Percentiles rank a stretch among this genome's conserved stretches.
phyloP scores from a whole-genome alignment of 2,797 vertebrate genomes.

The Parauchenoglanis punctatus region DNA sequence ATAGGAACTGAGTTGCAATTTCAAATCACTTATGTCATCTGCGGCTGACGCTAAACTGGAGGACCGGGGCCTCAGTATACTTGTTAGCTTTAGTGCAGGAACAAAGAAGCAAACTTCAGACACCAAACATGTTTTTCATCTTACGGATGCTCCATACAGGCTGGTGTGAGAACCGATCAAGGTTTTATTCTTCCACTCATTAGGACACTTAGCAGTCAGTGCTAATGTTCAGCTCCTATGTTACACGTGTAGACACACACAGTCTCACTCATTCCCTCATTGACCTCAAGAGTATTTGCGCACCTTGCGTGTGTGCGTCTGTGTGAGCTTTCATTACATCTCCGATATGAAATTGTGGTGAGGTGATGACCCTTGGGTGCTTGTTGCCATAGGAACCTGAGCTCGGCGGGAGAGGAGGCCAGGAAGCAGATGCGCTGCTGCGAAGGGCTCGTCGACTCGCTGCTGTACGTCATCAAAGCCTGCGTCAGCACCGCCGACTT shows the following conservation, averaged over 20 bases:
- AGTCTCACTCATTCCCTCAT: not conserved
- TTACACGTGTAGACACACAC: not conserved
- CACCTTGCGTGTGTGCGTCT: slow-evolving; percentile 6
- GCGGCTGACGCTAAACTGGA: not conserved
- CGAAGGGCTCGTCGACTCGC: slow-evolving; percentile 93
- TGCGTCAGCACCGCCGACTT: slow-evolving; percentile 98
- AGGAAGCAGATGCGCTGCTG: slow-evolving; percentile 94
- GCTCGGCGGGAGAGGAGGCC: slow-evolving; percentile 94
- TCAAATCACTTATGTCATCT: not conserved
- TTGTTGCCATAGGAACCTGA: slow-evolving; percentile 86
- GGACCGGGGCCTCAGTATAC: no score
- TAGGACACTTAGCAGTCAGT: slow-evolving; percentile 29
- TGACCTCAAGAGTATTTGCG: slow-evolving; percentile 1
- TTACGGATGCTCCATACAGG: not conserved
- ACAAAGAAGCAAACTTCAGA: not conserved
- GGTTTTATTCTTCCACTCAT: slow-evolving; percentile 34
- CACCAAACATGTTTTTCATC: not conserved
- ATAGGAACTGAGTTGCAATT: not conserved
- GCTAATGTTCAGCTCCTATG: not conserved
- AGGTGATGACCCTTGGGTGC: slow-evolving; percentile 31
- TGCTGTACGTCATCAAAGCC: slow-evolving; percentile 96
- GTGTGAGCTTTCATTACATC: slow-evolving; percentile 37
- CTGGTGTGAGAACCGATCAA: not conserved
- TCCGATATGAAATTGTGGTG: slow-evolving; percentile 32
- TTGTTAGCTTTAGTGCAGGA: not conserved